Evolutionary conservation across 1,140 invertebrate species (phyloP).

Genomic region (Apis florea): DNA sequence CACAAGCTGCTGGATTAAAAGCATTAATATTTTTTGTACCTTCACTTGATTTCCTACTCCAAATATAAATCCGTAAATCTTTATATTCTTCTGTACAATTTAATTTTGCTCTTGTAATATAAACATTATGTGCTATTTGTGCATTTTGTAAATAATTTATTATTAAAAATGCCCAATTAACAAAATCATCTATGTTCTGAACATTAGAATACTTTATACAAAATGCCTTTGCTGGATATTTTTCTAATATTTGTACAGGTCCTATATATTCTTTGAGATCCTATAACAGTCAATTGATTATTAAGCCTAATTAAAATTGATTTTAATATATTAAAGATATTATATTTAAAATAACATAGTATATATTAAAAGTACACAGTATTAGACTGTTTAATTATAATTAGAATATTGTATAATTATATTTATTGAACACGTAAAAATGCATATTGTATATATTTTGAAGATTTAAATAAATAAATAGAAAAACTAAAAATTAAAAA

Average conservation of each 20-base stretch:
- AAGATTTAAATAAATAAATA: too few relatives aligned
- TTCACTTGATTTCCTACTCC: conserved; percentile 82
- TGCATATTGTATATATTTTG: too few relatives aligned
- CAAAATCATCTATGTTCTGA: conserved; percentile 70
- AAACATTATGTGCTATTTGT: conserved; percentile 86
- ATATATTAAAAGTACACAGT: too few relatives aligned
- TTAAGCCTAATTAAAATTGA: too few relatives aligned
- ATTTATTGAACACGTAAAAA: too few relatives aligned
- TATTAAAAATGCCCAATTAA: conserved; percentile 78
- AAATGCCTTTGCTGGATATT: conserved; percentile 84
- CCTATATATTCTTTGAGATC: conserved; percentile 79
- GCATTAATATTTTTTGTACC: conserved; percentile 81
- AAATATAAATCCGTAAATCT: conserved; percentile 83
- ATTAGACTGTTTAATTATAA: too few relatives aligned
- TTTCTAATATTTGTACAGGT: conserved; percentile 77
- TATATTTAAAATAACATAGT: neutral
- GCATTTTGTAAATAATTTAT: conserved; percentile 81
- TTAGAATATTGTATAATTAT: too few relatives aligned
- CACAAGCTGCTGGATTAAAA: conserved; percentile 84
- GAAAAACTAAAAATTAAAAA: too few relatives aligned
- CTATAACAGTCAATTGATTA: conserved; percentile 69
- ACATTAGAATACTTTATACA: conserved; percentile 81
- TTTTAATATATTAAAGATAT: neutral
- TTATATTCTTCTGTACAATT: conserved; percentile 60
- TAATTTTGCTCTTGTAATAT: conserved; percentile 82